Base-by-base conservation (phyloP, 1,140 invertebrate species). In the Hyposmocoma kahamanoa region DNA sequence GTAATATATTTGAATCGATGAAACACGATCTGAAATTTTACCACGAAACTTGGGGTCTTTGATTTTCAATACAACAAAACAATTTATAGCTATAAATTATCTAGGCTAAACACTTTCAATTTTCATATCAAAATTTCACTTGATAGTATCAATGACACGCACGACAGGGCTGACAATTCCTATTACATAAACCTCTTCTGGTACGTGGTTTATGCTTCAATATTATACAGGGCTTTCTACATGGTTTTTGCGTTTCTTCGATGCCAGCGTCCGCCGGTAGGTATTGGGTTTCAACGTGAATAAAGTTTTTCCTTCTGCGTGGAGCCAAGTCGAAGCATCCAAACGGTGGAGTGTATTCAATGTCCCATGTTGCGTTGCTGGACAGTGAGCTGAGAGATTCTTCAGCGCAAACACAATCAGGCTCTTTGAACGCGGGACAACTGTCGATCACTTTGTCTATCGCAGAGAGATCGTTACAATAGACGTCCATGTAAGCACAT, bases 401-500 rank as follows among this genome's bases (percentile, higher is more conserved):
- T 18, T 72, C 70, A 45, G 79, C 53, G 22, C 84, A 87, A 18
- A 84, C 45, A 21, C 84, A 87, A 0, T 74, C 73, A 2, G 81
- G 81, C 18, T 84, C 84, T 45, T 79, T 79, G 17, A 85, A 85
- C 0, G 76, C 69, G 22, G 82, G 84, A 49, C 79, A 83, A 36
- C 63, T 80, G 20, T 83, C 82, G 11, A 84, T 87, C 0, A 84
- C 78, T 20, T 71, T 78, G 17, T 87, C 84, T 10, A 87, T 82
- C 3, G 82, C 84, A 5, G 59, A 62, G n/a, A 83, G 49, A 47
- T 87, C 84, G 18, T 85, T 85, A 26, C 84, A 87, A 45, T 72
- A 87, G 0, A 87, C 79, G 17, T 87, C 84, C 81, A 84, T 83
- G 49, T 85, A 87, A 1, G 84, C 84, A 67, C 82, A 85, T 58